These are phyloP conservation scores for Micrasema longulum DNA, from an alignment of 1,140 invertebrate species.

Conservation along the genomic window DNA sequence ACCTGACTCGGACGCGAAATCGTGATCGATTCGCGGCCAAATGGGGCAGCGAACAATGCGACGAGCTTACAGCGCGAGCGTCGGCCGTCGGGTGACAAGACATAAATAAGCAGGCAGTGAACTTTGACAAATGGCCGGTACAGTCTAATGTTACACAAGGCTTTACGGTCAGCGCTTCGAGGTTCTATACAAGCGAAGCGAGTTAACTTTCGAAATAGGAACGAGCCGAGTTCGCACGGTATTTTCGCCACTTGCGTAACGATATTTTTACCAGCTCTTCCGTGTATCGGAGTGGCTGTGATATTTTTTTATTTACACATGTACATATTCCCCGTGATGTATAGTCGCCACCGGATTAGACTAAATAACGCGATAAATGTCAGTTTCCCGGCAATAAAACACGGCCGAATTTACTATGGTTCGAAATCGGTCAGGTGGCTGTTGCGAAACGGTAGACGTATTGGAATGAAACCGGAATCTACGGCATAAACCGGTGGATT, in stretches of 20 bases:
- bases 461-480: conserved; percentile 11
- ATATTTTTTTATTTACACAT: no score
- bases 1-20: conserved; percentile 6
- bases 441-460: conserved; percentile 12
- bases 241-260: conserved; percentile 21
- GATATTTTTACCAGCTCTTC: conserved; percentile 13
- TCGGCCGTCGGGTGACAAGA: conserved; percentile 1
- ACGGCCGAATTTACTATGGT: background rate
- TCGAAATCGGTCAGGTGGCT: conserved; percentile 11
- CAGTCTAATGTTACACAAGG: conserved; percentile 5
- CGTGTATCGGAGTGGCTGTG: no score
- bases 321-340: no score
- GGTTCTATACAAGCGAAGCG: background rate
- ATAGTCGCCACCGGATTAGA: conserved; percentile 2
- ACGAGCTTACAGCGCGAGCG: background rate
- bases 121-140: conserved; percentile 27
- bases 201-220: conserved; percentile 26
- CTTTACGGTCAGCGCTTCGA: conserved; percentile 19
- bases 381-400: conserved; percentile 9
- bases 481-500: conserved; percentile 22
- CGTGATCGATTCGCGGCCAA: conserved; percentile 12
- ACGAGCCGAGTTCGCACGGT: conserved; percentile 16
- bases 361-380: conserved; percentile 24
- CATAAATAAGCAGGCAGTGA: conserved; percentile 28
- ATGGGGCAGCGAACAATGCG: conserved; percentile 22